Evolutionary conservation across 92 coral and sea anemone species (phyloP), one percentile per base, ranked within the genome.

Genomic region (Epizoanthus scotinus): DNA sequence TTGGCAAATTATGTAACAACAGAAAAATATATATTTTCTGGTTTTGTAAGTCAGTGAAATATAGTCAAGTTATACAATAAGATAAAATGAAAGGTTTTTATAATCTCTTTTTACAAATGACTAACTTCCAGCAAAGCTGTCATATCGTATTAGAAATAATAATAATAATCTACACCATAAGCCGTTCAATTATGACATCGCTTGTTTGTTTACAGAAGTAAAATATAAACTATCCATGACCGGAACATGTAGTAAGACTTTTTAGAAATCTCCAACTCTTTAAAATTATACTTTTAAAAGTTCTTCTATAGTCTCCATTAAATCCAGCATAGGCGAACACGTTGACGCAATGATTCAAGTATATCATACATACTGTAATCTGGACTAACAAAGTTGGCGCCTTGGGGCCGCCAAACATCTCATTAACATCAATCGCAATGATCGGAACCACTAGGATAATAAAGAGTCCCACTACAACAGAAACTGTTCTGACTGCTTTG

Each of bases 301-400:
- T 78, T 42, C 75, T 55, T 38, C 86, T 81, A 54, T 79, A 90
- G 3, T 90, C 94, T 6, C 89, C 83, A 60, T 77, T 87, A 63
- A 86, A 90, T 6, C 94, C 94, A 28, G 94, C 89, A 59, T 90
- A 90, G 13, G 85, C 82, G 65, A 90, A 87, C 2, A 90, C 89
- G 81, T 87, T 90, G 22, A 90, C 85, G 56, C 89, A 87, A 27
- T 87, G 89, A 64, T 90, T 90, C 0, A 91, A 71, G 38, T 81
- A 90, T 4, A 83, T 79, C 94, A 90, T 87, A 10, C 89, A 85
- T 0, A 87, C 87, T 10, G 94, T 67, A 44, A 82, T 77, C 73
- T 85, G 81, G 20, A 87, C 82, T 14, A 87, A 54, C 49, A 79
- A 38, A 7, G 60, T 56, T 8, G 91, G 86, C 8, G 84, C 89